Conservation (phyloP, 2,797 vertebrate species). For the Tadarida brasiliensis region DNA sequence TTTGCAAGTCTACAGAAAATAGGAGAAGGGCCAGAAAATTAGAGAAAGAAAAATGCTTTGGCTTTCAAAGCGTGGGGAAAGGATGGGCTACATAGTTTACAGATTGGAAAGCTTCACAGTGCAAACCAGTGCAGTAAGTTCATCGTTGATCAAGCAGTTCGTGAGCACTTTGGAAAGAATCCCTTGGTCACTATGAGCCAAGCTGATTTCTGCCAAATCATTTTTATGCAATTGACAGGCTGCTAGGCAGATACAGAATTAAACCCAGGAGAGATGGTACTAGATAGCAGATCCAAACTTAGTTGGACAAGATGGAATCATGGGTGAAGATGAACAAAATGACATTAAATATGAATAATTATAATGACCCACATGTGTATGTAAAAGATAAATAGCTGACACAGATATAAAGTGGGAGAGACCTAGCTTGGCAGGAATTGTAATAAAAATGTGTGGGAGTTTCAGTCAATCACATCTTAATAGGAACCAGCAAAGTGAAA, state of each 20-base stretch:
- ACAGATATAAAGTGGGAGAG: neutral
- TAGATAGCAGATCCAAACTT: neutral
- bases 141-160: neutral
- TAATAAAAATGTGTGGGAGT: neutral
- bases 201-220: constrained; percentile 3
- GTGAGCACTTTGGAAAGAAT: constrained; percentile 48
- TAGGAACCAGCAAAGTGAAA: constrained; percentile 7
- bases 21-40: neutral
- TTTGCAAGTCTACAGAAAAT: constrained; percentile 42
- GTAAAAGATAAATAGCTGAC: neutral
- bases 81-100: neutral
- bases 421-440: neutral
- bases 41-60: neutral
- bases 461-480: neutral
- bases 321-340: constrained; percentile 23
- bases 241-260: neutral
- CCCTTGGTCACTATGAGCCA: neutral
- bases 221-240: neutral
- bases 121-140: neutral
- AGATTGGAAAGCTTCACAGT: neutral
- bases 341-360: constrained; percentile 34
- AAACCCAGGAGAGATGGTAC: constrained; percentile 34
- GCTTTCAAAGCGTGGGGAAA: neutral
- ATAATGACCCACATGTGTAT: neutral
- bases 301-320: constrained; percentile 38